Base-by-base conservation (phyloP, 2,797 vertebrate species). In the Melanogrammus aeglefinus region DNA sequence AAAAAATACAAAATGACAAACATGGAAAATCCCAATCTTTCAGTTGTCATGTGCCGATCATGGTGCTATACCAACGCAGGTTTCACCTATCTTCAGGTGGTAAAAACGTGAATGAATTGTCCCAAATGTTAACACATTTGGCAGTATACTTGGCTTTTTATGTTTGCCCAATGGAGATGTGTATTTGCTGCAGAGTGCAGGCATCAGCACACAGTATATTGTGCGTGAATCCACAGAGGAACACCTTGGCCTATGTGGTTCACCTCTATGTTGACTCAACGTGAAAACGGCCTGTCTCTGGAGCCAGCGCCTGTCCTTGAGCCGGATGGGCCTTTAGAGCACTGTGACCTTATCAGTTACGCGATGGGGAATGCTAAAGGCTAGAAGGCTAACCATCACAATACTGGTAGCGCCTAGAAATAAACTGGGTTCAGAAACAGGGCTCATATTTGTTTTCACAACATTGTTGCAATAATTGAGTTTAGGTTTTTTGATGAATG, bases 321-420 rank as follows among this genome's bases (percentile, higher is more conserved):
- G 66, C 24, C 4, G 8, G 51, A 29, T 9, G 12, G 66, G 66
- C 66, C 66, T 70, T 70, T 31, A 29, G n/a, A 13, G 66, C 27
- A 70, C 66, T 29, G 66, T 70, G 66, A 70, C 66, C 66, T 70
- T 70, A 70, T 70, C 66, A 12, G 66, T 27, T 70, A 29, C 24
- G 27, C 27, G 13, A 2, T 29, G 27, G 10, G 66, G 66, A 70
- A 70, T 27, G 27, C n/a, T 70, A 29, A 13, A 13, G 24, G 87
- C 84, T 85, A 84, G 74, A 47, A 14, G 87, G 87, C 87, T 75
- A 33, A 85, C 84, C 75, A 13, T 27, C 72, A 73, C 83, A 79
- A 86, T 86, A 89, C 82, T 89, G 88, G 77, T 86, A 89, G 77
- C 72, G 80, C 86, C 77, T 74, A 47, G 76, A 82, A 77, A 86